Conservation (phyloP, 2,113 vertebrate genomes). For the Eurypyga helias region DNA sequence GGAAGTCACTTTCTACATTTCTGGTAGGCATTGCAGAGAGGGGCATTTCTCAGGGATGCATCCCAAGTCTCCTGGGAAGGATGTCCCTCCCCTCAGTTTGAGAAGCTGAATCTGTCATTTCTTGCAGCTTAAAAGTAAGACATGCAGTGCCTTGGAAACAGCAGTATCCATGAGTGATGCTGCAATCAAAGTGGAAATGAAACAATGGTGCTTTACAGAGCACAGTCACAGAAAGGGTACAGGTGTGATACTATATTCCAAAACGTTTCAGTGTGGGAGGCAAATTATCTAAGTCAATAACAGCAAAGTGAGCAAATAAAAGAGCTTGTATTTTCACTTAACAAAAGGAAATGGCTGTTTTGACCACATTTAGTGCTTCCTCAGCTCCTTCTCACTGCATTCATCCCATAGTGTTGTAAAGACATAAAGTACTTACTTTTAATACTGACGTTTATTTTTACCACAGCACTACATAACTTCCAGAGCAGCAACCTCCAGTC, state of each 20-base stretch:
- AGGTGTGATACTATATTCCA: neutral
- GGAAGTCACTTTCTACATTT: neutral
- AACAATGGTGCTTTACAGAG: neutral
- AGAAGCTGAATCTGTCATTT: neutral
- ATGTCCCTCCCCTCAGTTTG: neutral
- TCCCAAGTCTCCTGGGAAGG: neutral
- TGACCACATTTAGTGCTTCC: neutral
- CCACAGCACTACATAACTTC: neutral
- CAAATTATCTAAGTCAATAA: constrained; percentile 27
- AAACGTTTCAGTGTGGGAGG: constrained; percentile 11
- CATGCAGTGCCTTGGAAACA: neutral
- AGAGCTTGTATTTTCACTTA: neutral
- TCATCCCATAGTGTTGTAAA: neutral
- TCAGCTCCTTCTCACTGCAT: neutral
- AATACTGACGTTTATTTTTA: neutral
- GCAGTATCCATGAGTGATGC: neutral
- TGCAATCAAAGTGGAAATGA: neutral
- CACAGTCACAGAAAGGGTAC: neutral
- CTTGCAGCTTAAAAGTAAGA: neutral
- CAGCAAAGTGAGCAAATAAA: constrained; percentile 26
- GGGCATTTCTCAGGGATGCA: neutral
- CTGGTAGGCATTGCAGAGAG: neutral
- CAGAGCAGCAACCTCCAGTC: neutral
- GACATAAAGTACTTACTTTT: neutral
- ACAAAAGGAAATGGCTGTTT: constrained; percentile 4